Evolutionary conservation across 2,113 vertebrate species (phyloP), one percentile per base, ranked within the genome.

Genomic region (Triplophysa dalaica): DNA sequence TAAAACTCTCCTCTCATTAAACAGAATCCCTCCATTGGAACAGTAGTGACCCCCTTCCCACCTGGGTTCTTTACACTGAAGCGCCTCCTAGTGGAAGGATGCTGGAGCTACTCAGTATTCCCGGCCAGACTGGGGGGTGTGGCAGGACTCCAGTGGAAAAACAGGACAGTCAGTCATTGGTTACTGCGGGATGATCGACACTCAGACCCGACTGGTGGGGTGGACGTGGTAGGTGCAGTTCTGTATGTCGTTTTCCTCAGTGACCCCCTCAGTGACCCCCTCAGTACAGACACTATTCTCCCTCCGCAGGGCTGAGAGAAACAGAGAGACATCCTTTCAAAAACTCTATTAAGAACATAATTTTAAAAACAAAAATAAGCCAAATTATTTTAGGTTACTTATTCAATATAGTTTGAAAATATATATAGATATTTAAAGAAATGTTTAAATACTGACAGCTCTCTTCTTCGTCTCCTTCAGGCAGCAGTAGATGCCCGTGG

Each of bases 191-290:
- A 50, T 38, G 78, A 78, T 70, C 50, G 75, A 70, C 75, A 72
- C 78, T 93, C 91, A 94, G 89, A 94, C 93, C 84, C 90, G 90
- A 85, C 91, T 93, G 67, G 92, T 84, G 1, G 90, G 89, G 70
- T 92, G 91, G 87, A 92, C 90, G 68, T 76, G 90, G 88, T 90
- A 93, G 77, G 89, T 84, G 90, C 84, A 87, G 85, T 88, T 92
- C 73, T 90, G 86, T 77, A 92, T 78, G n/a, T 84, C 56, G 66
- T 88, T 88, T 3, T 79, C 86, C 0, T 88, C 84, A 1, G 90
- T 86, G 0, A 88, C 85, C 10, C 69, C 85, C 83, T 91, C 89
- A 45, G 90, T 86, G 0, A 88, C 85, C 10, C 73, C 85, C 83
- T 91, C 89, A 52, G 90, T 88, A 85, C 91, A 92, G 12, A 90